Evolutionary conservation across 2,113 vertebrate species (phyloP), one percentile per base, ranked within the genome.

Genomic region (Hiodon alosoides): DNA sequence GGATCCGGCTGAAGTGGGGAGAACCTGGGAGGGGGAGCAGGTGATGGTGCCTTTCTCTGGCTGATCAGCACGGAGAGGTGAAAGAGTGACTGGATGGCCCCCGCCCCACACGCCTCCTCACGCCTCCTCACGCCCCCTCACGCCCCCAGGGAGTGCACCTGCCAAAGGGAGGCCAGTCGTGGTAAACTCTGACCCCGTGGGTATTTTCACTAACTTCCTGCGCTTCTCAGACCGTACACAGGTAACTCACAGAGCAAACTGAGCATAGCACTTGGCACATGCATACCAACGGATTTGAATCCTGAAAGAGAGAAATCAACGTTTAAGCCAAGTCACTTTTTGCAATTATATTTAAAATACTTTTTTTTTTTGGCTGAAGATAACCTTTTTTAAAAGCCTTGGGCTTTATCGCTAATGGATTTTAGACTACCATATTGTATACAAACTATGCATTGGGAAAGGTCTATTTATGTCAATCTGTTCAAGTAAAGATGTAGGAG

Each of bases 41-140:
- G 85, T 87, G 86, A 91, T 90, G 86, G 89, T 88, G 90, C 80
- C 85, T 89, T 91, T 91, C 89, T 90, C 83, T 83, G 71, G 78
- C 85, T 90, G 89, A 89, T 88, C 88, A 87, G 90, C 87, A 85
- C 90, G 89, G 90, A 91, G 89, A 92, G 89, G 89, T 90, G 86
- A 89, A 87, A 86, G 88, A 82, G 77, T 86, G 88, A 31, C 31
- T 31, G 31, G 31, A 31, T 31, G 31, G 31, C 31, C 31, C 31
- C 31, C 31, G 31, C 31, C 31, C 88, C 87, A 14, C 58, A 69
- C 82, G 72, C 88, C 87, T 86, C 85, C 87, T 83, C 85, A 86
- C 86, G 76, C 85, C 86, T 31, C 88, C 87, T 9, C 58, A 69
- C 82, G 72, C 88, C 87, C 86, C 85, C 87, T 83, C 85, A 86